phyloP scores from a whole-genome alignment of 92 coral and sea anemone genomes.

The Porites cylindrica region DNA sequence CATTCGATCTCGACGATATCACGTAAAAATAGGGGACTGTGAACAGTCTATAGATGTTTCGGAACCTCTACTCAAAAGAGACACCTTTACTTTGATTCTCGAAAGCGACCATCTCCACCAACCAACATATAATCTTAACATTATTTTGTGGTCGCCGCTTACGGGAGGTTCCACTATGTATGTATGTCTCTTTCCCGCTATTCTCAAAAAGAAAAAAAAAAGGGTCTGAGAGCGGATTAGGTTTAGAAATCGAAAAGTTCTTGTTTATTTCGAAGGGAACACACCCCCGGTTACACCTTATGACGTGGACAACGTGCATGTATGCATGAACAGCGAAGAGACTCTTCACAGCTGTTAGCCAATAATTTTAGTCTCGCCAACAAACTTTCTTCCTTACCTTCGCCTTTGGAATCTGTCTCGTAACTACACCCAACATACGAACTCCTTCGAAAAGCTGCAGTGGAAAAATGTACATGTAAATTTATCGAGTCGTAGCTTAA shows the following conservation, averaged over 20 bases:
- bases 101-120: no score
- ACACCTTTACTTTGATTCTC: no score
- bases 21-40: no score
- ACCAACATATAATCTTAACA: no score
- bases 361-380: no score
- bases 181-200: background rate
- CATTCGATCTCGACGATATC: no score
- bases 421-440: conserved; percentile 41
- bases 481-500: background rate
- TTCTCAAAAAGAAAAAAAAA: background rate
- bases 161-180: no score
- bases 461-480: background rate
- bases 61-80: no score
- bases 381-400: conserved; percentile 25
- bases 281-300: conserved; percentile 51
- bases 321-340: background rate
- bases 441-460: conserved; percentile 41
- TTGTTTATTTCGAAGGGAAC: background rate
- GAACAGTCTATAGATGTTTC: no score
- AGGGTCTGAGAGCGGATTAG: no score
- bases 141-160: background rate
- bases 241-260: background rate
- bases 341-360: no score
- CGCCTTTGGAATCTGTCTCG: conserved; percentile 44
- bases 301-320: conserved; percentile 20